These are phyloP conservation scores for Enhydra lutris DNA, from an alignment of 2,113 vertebrate genomes.

Conservation along the genomic window DNA sequence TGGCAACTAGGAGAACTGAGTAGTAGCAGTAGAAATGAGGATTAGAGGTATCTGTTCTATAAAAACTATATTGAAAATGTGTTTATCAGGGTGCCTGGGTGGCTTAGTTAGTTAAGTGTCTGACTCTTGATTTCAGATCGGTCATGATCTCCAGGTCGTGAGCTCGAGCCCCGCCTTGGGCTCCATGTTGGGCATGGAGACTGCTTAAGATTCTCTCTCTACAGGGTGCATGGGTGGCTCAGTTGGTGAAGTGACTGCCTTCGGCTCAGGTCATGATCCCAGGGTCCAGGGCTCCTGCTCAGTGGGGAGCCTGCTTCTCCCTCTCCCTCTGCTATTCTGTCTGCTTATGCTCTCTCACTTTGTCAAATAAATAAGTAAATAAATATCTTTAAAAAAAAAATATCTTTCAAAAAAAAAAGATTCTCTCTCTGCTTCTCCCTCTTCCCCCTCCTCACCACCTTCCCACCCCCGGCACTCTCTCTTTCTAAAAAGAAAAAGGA, in stretches of 20 bases:
- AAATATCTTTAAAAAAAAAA: no score
- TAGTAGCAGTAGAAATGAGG: background rate
- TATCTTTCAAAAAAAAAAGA: background rate
- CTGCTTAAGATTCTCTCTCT: background rate
- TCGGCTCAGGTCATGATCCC: no score
- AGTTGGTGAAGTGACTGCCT: no score
- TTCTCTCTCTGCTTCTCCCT: background rate
- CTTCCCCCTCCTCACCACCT: background rate
- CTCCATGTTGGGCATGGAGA: background rate
- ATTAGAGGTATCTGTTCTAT: background rate
- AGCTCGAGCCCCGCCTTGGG: background rate
- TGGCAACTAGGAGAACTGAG: background rate
- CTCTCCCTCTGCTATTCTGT: no score
- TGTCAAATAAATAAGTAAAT: no score
- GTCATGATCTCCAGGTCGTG: background rate
- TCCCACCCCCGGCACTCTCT: background rate
- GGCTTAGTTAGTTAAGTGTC: background rate
- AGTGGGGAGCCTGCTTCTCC: no score
- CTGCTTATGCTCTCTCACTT: no score
- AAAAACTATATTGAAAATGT: constrained; percentile 23
- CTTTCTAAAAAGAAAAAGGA: background rate
- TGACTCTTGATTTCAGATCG: background rate
- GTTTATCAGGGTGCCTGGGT: background rate
- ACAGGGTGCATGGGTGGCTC: no score
- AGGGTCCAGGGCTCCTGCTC: no score